These are phyloP conservation scores for Adelognathus sp. DNA, from an alignment of 2,888 invertebrate species.

Conservation along the genomic window DNA sequence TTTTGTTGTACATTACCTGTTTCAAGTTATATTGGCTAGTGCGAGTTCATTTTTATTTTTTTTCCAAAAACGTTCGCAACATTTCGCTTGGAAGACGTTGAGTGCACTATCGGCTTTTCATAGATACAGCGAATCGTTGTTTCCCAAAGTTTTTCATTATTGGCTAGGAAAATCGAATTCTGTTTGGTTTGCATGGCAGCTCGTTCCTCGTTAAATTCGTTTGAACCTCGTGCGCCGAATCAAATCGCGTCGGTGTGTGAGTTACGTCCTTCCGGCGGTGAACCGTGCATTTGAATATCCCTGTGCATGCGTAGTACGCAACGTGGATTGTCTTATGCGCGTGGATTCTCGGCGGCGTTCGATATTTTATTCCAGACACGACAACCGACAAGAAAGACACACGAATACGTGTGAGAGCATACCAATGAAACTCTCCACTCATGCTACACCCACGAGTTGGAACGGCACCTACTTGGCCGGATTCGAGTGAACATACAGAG, in stretches of 20 bases:
- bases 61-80: too few species aligned
- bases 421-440: constrained; percentile 46
- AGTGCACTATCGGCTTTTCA: too few species aligned
- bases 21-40: neutral
- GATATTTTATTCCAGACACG: constrained; percentile 51
- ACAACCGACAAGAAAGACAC: constrained; percentile 25
- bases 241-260: neutral
- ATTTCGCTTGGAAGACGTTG: too few species aligned
- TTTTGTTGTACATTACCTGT: neutral
- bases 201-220: neutral
- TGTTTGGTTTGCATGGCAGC: too few species aligned
- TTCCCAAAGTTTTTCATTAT: too few species aligned
- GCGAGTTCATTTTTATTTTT: too few species aligned
- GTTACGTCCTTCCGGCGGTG: constrained; percentile 28
- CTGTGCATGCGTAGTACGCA: neutral
- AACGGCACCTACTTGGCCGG: constrained; percentile 13
- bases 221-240: neutral
- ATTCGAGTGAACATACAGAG: constrained; percentile 20
- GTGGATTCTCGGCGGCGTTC: neutral
- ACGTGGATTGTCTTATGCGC: neutral
- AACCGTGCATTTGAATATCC: constrained; percentile 13
- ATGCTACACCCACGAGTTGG: neutral
- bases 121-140: too few species aligned
- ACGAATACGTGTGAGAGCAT: constrained; percentile 49
- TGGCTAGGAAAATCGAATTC: too few species aligned